These are phyloP conservation scores for Drosophila basisetae DNA, from an alignment of 2,888 invertebrate genomes.

Conservation along the genomic window DNA sequence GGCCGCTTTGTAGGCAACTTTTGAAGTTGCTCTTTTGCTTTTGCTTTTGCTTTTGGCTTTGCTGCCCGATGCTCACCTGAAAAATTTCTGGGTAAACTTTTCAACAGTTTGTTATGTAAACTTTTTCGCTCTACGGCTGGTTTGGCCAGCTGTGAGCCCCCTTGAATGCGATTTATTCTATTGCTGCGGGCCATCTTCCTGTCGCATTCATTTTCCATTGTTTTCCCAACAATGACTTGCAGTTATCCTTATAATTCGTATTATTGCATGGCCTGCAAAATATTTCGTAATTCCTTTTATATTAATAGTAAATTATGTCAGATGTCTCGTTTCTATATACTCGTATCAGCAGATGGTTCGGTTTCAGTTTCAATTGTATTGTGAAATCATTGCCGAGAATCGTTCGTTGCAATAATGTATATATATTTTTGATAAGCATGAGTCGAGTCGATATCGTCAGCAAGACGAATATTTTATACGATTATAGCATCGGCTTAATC, in stretches of 20 bases:
- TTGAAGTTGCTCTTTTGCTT: slow-evolving; percentile 54
- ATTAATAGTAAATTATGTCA: slow-evolving; percentile 20
- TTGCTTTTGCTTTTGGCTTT: slow-evolving; percentile 44
- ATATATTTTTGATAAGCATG: not conserved
- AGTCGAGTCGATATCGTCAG: not conserved
- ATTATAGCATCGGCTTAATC: not conserved
- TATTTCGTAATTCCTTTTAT: slow-evolving; percentile 23
- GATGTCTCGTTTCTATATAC: not conserved
- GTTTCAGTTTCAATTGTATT: not conserved
- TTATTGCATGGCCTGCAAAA: slow-evolving; percentile 32
- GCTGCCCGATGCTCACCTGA: slow-evolving; percentile 61
- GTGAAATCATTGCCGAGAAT: not conserved
- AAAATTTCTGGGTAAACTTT: slow-evolving; percentile 70
- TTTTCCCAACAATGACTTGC: slow-evolving; percentile 36
- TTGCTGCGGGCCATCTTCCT: slow-evolving; percentile 16
- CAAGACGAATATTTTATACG: not conserved
- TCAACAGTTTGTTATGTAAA: slow-evolving; percentile 65
- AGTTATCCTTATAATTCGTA: slow-evolving; percentile 30
- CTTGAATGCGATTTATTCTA: slow-evolving; percentile 38
- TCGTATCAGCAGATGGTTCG: not conserved
- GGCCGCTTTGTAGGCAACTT: slow-evolving; percentile 60
- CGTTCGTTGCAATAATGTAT: not conserved
- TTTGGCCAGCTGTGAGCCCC: slow-evolving; percentile 38
- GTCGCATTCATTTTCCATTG: slow-evolving; percentile 41
- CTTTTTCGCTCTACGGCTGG: slow-evolving; percentile 52